Evolutionary conservation across 2,888 invertebrate species (phyloP).

Genomic region (Augochlorella aurata): DNA sequence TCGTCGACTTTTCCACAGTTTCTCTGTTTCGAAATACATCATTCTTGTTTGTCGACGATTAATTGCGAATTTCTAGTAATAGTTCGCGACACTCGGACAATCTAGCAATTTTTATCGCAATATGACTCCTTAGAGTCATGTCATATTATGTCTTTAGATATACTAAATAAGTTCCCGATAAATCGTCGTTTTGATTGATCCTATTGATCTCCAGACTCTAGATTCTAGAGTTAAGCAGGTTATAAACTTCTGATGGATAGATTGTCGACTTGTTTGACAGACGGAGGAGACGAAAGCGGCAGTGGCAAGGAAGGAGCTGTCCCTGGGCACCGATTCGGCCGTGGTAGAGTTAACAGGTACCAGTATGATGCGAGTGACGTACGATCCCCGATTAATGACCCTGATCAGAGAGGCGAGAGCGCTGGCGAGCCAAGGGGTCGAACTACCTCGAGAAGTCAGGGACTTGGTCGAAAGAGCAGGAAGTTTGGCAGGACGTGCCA

Average conservation of each 20-base stretch:
- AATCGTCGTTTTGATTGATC: too few relatives aligned
- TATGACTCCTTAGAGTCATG: too few relatives aligned
- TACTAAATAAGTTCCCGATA: too few relatives aligned
- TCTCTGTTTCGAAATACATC: too few relatives aligned
- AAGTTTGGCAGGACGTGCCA: slow-evolving; percentile 86
- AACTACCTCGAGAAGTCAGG: slow-evolving; percentile 76
- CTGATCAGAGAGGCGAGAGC: slow-evolving; percentile 94
- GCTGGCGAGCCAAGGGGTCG: slow-evolving; percentile 88
- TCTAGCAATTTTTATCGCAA: too few relatives aligned
- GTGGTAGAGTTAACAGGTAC: slow-evolving; percentile 91
- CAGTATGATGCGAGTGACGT: slow-evolving; percentile 94
- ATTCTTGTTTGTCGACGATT: too few relatives aligned
- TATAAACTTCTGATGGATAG: background rate
- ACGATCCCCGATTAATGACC: slow-evolving; percentile 92
- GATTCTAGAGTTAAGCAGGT: too few relatives aligned
- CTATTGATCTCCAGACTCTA: too few relatives aligned
- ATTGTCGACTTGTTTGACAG: slow-evolving; percentile 51
- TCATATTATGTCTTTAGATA: too few relatives aligned
- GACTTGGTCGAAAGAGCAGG: slow-evolving; percentile 78
- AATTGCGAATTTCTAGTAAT: too few relatives aligned
- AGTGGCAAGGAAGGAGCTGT: slow-evolving; percentile 72
- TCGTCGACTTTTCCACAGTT: background rate
- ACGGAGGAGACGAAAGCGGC: slow-evolving; percentile 72
- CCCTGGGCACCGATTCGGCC: slow-evolving; percentile 84
- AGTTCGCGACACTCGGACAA: too few relatives aligned